These are phyloP conservation scores for Ptilonorhynchus violaceus DNA, from an alignment of 2,113 vertebrate genomes.

Conservation along the genomic window DNA sequence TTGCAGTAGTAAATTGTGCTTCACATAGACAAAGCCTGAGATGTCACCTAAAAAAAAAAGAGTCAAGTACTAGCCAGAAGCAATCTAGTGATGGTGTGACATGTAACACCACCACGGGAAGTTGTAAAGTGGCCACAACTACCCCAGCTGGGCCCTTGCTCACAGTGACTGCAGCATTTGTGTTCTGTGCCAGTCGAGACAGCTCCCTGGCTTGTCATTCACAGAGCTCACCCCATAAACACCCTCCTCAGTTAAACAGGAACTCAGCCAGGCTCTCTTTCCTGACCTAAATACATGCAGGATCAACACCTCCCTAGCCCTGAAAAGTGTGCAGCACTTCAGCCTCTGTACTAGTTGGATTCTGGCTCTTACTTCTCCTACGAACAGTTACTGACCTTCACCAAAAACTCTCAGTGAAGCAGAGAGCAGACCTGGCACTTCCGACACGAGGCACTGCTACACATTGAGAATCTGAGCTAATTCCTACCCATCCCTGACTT, in stretches of 20 bases:
- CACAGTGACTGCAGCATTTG: background rate
- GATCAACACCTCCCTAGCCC: background rate
- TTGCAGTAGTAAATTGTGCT: background rate
- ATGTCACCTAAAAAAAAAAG: background rate
- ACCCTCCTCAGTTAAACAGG: background rate
- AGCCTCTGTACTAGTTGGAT: background rate
- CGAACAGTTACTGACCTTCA: background rate
- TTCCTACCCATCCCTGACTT: background rate
- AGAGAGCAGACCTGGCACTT: background rate
- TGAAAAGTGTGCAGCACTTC: background rate
- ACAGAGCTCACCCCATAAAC: background rate
- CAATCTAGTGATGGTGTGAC: background rate
- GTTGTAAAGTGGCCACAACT: background rate
- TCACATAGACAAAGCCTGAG: background rate
- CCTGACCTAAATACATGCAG: background rate
- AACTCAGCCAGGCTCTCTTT: background rate
- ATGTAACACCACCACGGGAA: background rate
- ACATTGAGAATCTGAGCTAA: background rate
- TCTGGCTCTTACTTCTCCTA: background rate
- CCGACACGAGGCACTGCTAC: fast-evolving
- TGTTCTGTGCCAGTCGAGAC: background rate
- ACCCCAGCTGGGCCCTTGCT: background rate
- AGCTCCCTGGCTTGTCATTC: background rate
- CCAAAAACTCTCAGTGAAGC: background rate
- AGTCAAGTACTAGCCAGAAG: background rate